Base-by-base conservation (phyloP, 1,140 invertebrate genomes). In the Drosophila arawakana region DNA sequence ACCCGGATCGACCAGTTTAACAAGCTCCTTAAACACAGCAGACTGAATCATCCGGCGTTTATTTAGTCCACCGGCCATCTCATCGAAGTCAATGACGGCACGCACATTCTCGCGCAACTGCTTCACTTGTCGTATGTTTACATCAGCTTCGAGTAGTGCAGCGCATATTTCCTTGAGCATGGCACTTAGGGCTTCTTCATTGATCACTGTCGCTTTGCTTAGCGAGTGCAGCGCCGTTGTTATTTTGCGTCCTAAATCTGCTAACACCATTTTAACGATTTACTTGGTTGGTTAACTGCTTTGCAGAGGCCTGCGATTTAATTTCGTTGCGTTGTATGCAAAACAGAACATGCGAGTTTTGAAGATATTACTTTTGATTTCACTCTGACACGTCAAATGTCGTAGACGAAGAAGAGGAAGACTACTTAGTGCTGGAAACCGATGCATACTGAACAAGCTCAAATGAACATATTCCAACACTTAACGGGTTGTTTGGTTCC, bases 101-200 rank as follows among this genome's bases (percentile, higher is more conserved):
- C 97, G 95, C n/a, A 99, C 98, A 98, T 99, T 99, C 94, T 99
- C 98, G 77, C 98, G 94, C 9, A 99, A 94, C 92, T 98, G 96
- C 93, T 99, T 99, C 0, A 99, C 99, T 72, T 99, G 94, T 84
- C 96, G 95, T 80, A 99, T 98, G 93, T 99, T 99, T 25, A 99
- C 99, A 96, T 99, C 99, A 86, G 99, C 98, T 95, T 99, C 98
- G 34, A 99, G 93, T 65, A 99, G 94, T 21, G 99, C 99, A 60
- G 97, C 96, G 92, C 98, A 99, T 91, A 99, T 98, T 93, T 99
- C 98, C 93, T 99, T 99, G 21, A 99, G 96, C 98, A 99, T 99
- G 93, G 97, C 97, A 96, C 99, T 98, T 57, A 99, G 94, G 71
- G 99, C 98, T 96, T 99, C 98, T 94, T 99, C 98, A 95, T 99